phyloP scores from a whole-genome alignment of 23 tunicate species.

The Trididemnum miniatum region DNA sequence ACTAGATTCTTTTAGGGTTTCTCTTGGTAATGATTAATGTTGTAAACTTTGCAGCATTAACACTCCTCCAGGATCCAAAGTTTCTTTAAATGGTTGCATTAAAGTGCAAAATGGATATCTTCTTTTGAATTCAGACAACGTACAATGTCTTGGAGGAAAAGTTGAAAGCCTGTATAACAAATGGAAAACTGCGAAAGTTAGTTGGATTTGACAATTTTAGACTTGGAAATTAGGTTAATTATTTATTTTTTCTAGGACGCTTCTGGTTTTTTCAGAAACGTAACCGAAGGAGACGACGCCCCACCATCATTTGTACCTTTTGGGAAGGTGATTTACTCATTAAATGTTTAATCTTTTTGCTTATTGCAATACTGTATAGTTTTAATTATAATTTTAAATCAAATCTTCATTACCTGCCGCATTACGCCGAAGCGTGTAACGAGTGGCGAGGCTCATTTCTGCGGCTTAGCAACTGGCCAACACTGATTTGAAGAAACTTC shows the following conservation, averaged over 20 bases:
- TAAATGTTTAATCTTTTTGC: too few relatives aligned
- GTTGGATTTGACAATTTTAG: neutral
- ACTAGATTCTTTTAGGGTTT: too few relatives aligned
- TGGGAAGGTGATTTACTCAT: constrained; percentile 70
- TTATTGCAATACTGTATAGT: too few relatives aligned
- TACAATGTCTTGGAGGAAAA: constrained; percentile 62
- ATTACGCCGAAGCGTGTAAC: too few relatives aligned
- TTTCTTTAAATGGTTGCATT: constrained; percentile 47
- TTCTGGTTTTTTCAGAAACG: constrained; percentile 38
- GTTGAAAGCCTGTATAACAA: constrained; percentile 89
- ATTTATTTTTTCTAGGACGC: constrained; percentile 30
- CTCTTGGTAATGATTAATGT: too few relatives aligned
- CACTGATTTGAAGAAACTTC: too few relatives aligned
- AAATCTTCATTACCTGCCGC: too few relatives aligned
- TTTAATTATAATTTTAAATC: too few relatives aligned
- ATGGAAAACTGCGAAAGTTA: constrained; percentile 73
- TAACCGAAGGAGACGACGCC: constrained; percentile 16
- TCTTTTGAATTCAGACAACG: constrained; percentile 29
- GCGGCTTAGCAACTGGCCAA: too few relatives aligned
- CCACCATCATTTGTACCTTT: constrained; percentile 78
- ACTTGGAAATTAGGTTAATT: neutral
- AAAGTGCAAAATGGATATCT: constrained; percentile 39
- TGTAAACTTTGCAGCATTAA: constrained; percentile 47
- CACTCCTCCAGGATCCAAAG: constrained; percentile 86
- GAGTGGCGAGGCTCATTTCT: too few relatives aligned